phyloP scores from a whole-genome alignment of 2,113 vertebrate species.

The Oriolus oriolus region DNA sequence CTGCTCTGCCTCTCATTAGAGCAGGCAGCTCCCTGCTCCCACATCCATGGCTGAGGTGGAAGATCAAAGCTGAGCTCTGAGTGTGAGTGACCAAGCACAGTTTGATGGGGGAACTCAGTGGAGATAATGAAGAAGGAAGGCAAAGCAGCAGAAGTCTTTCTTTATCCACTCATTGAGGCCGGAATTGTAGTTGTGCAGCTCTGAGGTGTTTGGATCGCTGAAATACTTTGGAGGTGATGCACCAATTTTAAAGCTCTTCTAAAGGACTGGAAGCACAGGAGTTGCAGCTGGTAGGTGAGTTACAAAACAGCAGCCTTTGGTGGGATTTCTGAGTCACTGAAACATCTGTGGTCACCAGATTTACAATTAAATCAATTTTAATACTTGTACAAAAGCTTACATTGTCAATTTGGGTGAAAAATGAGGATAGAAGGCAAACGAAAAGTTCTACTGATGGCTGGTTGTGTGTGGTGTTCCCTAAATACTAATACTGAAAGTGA shows the following conservation, averaged over 20 bases:
- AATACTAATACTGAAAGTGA: neutral
- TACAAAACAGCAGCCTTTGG: neutral
- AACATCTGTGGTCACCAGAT: fast-evolving
- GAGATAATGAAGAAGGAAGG: neutral
- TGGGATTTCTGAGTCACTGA: neutral
- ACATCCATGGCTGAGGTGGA: neutral
- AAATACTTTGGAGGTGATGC: neutral
- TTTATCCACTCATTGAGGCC: neutral
- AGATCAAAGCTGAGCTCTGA: neutral
- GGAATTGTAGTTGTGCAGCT: neutral
- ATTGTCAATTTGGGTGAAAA: neutral
- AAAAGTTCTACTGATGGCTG: neutral
- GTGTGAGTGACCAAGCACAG: neutral
- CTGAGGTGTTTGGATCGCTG: neutral
- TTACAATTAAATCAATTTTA: neutral
- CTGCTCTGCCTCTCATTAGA: neutral
- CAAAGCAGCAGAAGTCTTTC: neutral
- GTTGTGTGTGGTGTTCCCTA: neutral
- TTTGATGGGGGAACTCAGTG: neutral
- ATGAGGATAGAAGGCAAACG: neutral
- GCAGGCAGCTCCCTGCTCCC: neutral
- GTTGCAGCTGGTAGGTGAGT: neutral
- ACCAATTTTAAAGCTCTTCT: neutral
- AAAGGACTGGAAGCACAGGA: neutral
- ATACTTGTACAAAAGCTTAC: neutral